Percentiles rank a stretch among this genome's conserved stretches.
These are phyloP conservation scores for Drosophila parthenogenetica DNA, from an alignment of 2,888 invertebrate species.

Conservation along the genomic window DNA sequence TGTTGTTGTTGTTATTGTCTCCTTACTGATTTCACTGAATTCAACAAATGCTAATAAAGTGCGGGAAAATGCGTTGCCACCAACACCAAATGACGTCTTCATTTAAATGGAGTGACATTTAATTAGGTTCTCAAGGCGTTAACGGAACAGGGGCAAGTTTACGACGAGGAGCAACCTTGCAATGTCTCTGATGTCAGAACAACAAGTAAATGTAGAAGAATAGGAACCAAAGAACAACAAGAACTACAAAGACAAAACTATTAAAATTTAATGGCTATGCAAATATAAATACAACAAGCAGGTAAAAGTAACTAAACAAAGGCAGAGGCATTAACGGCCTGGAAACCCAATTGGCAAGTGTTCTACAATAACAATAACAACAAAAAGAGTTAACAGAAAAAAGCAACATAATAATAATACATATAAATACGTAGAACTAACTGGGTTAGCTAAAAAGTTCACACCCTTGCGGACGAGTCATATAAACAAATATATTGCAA, in stretches of 20 bases:
- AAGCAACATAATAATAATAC: slow-evolving; percentile 25
- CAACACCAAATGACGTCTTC: slow-evolving; percentile 37
- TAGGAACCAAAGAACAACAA: slow-evolving; percentile 5
- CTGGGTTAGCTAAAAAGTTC: slow-evolving; percentile 67
- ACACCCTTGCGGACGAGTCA: slow-evolving; percentile 49
- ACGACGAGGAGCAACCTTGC: slow-evolving; percentile 13
- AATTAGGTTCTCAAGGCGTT: slow-evolving; percentile 49
- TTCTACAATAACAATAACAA: slow-evolving; percentile 31
- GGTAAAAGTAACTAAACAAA: slow-evolving; percentile 62
- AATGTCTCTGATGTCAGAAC: slow-evolving; percentile 63
- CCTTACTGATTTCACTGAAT: slow-evolving; percentile 49
- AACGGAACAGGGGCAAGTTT: neutral
- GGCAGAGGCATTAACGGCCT: slow-evolving; percentile 44
- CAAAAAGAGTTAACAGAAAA: slow-evolving; percentile 38
- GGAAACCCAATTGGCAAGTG: slow-evolving; percentile 67
- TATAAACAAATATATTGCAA: slow-evolving; percentile 40
- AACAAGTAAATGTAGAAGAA: neutral
- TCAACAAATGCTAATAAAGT: slow-evolving; percentile 48
- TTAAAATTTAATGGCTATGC: slow-evolving; percentile 73
- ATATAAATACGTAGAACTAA: slow-evolving; percentile 42
- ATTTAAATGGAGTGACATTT: slow-evolving; percentile 50
- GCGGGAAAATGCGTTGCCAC: slow-evolving; percentile 30
- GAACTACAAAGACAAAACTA: slow-evolving; percentile 52
- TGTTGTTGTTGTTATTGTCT: neutral
- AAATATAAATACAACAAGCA: slow-evolving; percentile 54